These are phyloP conservation scores for Saturnia pavonia DNA, from an alignment of 2,888 invertebrate species.

Conservation along the genomic window DNA sequence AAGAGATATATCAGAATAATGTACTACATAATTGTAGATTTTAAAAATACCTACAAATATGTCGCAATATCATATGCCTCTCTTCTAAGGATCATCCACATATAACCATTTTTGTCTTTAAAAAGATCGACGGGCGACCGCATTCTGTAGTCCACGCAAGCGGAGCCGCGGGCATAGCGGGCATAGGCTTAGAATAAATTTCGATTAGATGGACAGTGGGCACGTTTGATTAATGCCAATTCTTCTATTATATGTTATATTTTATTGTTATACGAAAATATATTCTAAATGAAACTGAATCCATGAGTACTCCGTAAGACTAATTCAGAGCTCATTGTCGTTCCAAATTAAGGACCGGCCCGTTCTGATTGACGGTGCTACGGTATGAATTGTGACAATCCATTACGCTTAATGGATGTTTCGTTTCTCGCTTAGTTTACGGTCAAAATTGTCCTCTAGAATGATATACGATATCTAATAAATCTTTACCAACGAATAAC, in stretches of 20 bases:
- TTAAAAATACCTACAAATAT: too few relatives aligned
- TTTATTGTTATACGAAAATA: conserved; percentile 22
- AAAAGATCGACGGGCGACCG: too few relatives aligned
- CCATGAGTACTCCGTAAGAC: conserved; percentile 34
- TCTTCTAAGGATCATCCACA: too few relatives aligned
- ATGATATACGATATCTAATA: conserved; percentile 24
- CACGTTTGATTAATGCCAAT: not conserved
- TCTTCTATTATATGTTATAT: not conserved
- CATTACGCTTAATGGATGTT: conserved; percentile 56
- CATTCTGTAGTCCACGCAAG: too few relatives aligned
- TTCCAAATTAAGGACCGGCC: conserved; percentile 45
- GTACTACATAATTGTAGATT: too few relatives aligned
- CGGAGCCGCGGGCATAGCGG: too few relatives aligned
- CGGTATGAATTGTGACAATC: conserved; percentile 50
- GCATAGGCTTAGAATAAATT: not conserved
- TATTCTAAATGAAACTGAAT: conserved; percentile 32
- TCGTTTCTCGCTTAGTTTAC: conserved; percentile 40
- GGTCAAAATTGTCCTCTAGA: conserved; percentile 34
- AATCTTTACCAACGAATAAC: conserved; percentile 22
- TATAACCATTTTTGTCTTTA: too few relatives aligned
- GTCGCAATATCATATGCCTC: too few relatives aligned
- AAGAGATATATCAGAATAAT: too few relatives aligned
- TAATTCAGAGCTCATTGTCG: conserved; percentile 48
- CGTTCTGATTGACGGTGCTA: conserved; percentile 51
- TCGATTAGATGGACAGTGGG: not conserved